Evolutionary conservation across 2,888 invertebrate genomes (phyloP), one percentile per base, ranked within the genome.

Genomic region (Tachina grossa): DNA sequence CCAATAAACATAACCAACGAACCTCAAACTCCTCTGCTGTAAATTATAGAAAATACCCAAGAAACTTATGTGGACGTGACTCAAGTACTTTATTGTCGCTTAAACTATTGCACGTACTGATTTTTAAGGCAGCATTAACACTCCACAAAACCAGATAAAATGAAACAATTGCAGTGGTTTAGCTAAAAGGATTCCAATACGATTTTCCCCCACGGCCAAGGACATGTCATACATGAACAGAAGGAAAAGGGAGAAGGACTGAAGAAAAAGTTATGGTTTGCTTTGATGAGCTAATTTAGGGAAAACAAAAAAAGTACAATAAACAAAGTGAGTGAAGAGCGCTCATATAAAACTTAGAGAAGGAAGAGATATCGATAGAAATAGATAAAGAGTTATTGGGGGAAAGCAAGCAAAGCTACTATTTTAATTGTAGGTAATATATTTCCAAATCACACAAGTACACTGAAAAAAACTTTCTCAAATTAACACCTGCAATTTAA

Each of bases 61-160:
- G 87, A 87, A 88, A 71, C 57, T 71, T 85, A 59, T 75, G 80
- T 81, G 88, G 87, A 91, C 91, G 91, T 91, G 91, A 91, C 91
- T 91, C 89, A 88, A 87, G 88, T 89, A 90, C 90, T 91, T 91
- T 90, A 91, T 91, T 90, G 89, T 89, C 89, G 89, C 88, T 88
- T 89, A 88, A 81, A 90, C 87, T 88, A 80, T 80, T 82, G 81
- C 88, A 88, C 88, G 88, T 88, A 87, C 77, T 84, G 78, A 86
- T 86, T 87, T 85, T 85, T 76, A 83, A 75, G 78, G 83, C 63
- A 76, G 77, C 86, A 85, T 87, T 86, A 87, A 86, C 86, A 88
- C 87, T 61, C 84, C 83, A 85, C 83, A 80, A 80, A 75, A 55
- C 49, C 31, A 19, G 1, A 13, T 0, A 53, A 9, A 69, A 61